phyloP scores from a whole-genome alignment of 92 coral and sea anemone species.

The Epizoanthus scotinus region DNA sequence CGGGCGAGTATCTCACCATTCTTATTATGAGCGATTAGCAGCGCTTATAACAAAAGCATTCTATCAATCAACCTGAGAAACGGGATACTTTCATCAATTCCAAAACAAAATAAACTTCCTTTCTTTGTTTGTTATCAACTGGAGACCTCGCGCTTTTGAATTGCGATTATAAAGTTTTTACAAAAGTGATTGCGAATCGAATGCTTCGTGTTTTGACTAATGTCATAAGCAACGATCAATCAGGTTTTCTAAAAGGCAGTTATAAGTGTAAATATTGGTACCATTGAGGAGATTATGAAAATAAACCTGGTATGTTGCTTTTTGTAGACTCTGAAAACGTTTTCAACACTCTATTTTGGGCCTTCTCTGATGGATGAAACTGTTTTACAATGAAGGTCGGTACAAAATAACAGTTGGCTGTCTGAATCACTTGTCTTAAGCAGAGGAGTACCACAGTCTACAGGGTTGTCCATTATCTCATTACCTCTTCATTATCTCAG shows the following conservation, averaged over 20 bases:
- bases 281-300: too few species aligned
- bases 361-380: neutral
- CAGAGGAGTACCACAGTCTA: too few species aligned
- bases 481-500: too few species aligned
- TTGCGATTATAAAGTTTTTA: too few species aligned
- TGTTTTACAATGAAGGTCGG: neutral
- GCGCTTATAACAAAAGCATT: neutral
- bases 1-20: neutral
- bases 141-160: neutral
- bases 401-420: too few species aligned
- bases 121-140: neutral
- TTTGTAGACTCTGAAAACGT: too few species aligned
- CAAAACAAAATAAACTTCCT: slow-evolving; percentile 6
- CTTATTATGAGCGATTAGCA: neutral
- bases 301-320: too few species aligned
- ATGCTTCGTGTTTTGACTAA: neutral
- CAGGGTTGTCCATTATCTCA: too few species aligned
- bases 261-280: too few species aligned
- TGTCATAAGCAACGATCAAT: slow-evolving; percentile 3
- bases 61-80: neutral
- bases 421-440: too few species aligned
- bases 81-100: slow-evolving; percentile 2
- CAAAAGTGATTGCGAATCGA: too few species aligned
- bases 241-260: neutral
- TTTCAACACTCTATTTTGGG: too few species aligned